These are phyloP conservation scores for Rattus rattus DNA, from an alignment of 2,113 vertebrate genomes.

Conservation along the genomic window DNA sequence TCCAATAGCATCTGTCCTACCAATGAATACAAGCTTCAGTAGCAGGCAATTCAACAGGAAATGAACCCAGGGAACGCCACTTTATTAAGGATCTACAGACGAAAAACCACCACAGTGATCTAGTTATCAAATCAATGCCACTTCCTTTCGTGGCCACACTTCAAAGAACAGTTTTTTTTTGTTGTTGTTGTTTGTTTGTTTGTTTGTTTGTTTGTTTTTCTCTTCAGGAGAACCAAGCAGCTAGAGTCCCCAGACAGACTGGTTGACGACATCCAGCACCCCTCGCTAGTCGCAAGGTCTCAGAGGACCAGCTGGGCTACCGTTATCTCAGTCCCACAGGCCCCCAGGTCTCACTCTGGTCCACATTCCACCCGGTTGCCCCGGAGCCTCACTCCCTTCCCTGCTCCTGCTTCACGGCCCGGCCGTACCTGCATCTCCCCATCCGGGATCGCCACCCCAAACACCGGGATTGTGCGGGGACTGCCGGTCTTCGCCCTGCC, in stretches of 20 bases:
- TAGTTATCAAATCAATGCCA: background rate
- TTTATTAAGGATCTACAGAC: background rate
- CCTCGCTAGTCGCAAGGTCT: background rate
- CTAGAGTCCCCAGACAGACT: background rate
- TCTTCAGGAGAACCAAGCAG: background rate
- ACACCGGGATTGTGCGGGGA: slow-evolving; percentile 26
- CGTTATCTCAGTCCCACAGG: background rate
- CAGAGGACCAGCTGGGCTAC: background rate
- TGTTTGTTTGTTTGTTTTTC: no score
- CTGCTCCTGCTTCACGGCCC: background rate
- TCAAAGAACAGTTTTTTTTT: background rate
- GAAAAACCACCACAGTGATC: background rate
- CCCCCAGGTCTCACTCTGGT: background rate
- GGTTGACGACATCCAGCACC: slow-evolving; percentile 38
- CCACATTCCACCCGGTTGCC: background rate
- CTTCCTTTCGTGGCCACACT: background rate
- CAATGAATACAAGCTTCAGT: background rate
- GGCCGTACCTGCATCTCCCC: slow-evolving; percentile 50
- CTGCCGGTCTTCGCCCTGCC: background rate
- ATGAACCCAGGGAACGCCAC: background rate
- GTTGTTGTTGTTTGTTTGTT: no score
- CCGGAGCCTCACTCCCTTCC: background rate
- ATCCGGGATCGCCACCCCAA: slow-evolving; percentile 41
- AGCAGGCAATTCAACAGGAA: background rate
- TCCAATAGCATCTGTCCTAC: background rate